Conservation (phyloP, 53 echinoderm and acorn worm species). For the Echinometra lucunter region DNA sequence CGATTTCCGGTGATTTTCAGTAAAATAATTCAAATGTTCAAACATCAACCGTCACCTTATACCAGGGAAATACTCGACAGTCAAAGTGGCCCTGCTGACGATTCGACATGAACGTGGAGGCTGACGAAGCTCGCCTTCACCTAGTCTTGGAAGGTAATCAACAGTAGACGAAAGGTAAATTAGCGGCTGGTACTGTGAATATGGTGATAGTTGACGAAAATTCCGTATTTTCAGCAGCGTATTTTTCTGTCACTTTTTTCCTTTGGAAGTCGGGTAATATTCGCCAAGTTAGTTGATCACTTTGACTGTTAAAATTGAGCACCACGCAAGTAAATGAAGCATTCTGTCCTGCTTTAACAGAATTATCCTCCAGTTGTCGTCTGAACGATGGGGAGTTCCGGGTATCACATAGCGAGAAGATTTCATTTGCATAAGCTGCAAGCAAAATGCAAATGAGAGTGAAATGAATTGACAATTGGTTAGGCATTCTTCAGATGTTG, state of each 20-base stretch:
- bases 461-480: not conserved
- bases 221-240: not conserved
- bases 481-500: not conserved
- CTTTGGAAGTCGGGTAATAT: not conserved
- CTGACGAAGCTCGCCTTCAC: not conserved
- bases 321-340: not conserved
- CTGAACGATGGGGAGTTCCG: not conserved
- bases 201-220: constrained; percentile 14
- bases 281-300: not conserved
- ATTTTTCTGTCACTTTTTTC: not conserved
- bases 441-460: not conserved
- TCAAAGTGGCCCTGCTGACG: not conserved
- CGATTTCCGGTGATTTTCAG: no score
- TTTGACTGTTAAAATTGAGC: not conserved
- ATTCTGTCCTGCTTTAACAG: not conserved
- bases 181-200: not conserved
- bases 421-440: not conserved
- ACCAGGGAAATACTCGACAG: not conserved
- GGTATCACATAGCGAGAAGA: not conserved
- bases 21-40: no score
- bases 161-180: not conserved
- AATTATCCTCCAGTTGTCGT: not conserved
- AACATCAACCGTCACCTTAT: no score
- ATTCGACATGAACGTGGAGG: not conserved
- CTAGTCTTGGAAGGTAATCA: not conserved